Conservation (phyloP, 2,888 invertebrate species). For the Platypus cylindrus region DNA sequence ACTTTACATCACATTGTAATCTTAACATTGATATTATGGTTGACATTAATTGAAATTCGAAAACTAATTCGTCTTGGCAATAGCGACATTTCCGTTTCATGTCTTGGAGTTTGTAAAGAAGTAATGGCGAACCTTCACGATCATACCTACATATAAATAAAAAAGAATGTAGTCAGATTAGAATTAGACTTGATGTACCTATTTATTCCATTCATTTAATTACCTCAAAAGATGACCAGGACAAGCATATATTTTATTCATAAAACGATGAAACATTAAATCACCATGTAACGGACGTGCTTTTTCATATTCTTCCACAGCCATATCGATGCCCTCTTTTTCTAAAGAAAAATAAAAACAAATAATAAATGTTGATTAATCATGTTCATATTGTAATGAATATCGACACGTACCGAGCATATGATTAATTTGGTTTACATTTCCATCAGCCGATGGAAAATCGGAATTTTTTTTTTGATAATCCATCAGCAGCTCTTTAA, state of each 20-base stretch:
- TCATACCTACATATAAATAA: constrained; percentile 47
- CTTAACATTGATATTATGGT: constrained; percentile 60
- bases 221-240: constrained; percentile 77
- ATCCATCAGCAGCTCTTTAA: constrained; percentile 47
- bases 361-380: too few species aligned
- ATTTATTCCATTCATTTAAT: constrained; percentile 7
- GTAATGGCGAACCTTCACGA: constrained; percentile 41
- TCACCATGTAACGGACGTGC: constrained; percentile 70
- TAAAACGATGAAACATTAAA: constrained; percentile 66
- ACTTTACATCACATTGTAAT: constrained; percentile 40
- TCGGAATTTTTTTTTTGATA: constrained; percentile 38
- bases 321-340: constrained; percentile 13
- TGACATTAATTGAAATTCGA: constrained; percentile 77
- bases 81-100: constrained; percentile 46
- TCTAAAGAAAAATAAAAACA: neutral
- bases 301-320: constrained; percentile 66
- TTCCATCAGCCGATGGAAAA: constrained; percentile 1
- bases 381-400: too few species aligned
- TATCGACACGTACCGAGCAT: constrained; percentile 4
- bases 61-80: constrained; percentile 58
- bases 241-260: constrained; percentile 57
- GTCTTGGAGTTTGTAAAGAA: constrained; percentile 53
- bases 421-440: neutral
- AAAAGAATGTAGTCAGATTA: neutral
- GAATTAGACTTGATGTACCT: too few species aligned